Evolutionary conservation across 2,797 vertebrate species (phyloP).

Genomic region (Otus scops): DNA sequence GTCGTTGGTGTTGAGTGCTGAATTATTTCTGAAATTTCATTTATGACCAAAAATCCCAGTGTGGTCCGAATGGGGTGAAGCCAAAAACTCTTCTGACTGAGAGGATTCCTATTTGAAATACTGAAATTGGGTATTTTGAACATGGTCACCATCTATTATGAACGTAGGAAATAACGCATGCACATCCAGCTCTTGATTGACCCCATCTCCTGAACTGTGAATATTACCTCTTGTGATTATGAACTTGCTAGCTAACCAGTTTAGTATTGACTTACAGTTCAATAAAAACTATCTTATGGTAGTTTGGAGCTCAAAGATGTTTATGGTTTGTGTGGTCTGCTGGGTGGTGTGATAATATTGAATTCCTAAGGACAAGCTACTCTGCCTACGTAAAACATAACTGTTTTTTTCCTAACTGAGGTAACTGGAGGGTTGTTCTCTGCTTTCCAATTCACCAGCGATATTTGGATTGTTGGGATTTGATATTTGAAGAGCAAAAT

Average conservation of each 20-base stretch:
- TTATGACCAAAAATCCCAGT: background rate
- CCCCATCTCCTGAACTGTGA: background rate
- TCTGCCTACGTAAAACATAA: background rate
- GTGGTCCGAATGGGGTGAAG: background rate
- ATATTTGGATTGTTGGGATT: background rate
- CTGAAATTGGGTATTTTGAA: background rate
- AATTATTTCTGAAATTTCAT: background rate
- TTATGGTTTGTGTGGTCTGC: constrained; percentile 6
- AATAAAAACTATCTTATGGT: constrained; percentile 10
- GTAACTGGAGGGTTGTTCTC: background rate
- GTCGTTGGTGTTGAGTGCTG: rapidly evolving
- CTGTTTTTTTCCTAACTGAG: background rate
- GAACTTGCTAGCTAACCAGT: constrained; percentile 45
- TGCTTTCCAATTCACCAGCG: background rate
- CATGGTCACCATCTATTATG: background rate
- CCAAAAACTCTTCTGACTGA: background rate
- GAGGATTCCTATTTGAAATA: background rate
- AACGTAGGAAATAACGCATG: background rate
- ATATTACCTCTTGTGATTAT: constrained; percentile 55
- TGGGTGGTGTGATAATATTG: background rate
- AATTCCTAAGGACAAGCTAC: background rate
- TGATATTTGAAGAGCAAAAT: background rate
- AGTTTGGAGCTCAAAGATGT: background rate
- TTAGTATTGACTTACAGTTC: constrained; percentile 52
- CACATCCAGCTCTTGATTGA: background rate